Conservation (phyloP, 2,888 invertebrate species). For the Rotaria sp. region DNA sequence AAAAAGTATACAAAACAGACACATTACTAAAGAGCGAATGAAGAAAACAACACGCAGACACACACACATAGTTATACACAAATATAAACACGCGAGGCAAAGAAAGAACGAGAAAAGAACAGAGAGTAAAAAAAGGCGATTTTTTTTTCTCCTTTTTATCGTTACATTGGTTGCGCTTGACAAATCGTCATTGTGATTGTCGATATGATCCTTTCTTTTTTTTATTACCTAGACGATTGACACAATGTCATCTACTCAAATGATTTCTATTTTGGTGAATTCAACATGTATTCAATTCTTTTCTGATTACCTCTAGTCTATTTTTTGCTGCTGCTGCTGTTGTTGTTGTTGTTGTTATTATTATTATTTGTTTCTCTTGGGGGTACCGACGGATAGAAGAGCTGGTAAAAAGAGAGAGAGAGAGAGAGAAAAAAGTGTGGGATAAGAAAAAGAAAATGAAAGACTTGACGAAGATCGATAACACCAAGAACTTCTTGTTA, state of each 20-base stretch:
- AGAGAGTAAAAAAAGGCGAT: background rate
- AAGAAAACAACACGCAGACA: background rate
- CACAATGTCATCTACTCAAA: background rate
- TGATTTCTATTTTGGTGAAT: background rate
- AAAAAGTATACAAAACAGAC: background rate
- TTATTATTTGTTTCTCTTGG: background rate
- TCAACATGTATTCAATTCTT: background rate
- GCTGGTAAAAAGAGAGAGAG: background rate
- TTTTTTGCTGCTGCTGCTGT: background rate
- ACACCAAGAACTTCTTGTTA: background rate
- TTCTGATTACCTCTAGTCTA: background rate
- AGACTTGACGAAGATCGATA: constrained; percentile 13
- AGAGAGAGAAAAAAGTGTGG: background rate
- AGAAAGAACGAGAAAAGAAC: background rate
- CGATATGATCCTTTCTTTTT: background rate
- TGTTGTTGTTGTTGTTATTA: background rate
- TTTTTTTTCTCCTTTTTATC: background rate
- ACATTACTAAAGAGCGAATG: background rate
- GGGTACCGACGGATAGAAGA: background rate
- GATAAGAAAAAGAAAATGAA: background rate
- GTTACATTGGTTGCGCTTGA: constrained; percentile 7
- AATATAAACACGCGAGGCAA: background rate
- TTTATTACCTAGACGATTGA: background rate
- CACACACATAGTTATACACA: constrained; percentile 16
- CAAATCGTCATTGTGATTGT: background rate